Base-by-base conservation (phyloP, 2,113 vertebrate species). In the Pelvicachromis taeniatus region DNA sequence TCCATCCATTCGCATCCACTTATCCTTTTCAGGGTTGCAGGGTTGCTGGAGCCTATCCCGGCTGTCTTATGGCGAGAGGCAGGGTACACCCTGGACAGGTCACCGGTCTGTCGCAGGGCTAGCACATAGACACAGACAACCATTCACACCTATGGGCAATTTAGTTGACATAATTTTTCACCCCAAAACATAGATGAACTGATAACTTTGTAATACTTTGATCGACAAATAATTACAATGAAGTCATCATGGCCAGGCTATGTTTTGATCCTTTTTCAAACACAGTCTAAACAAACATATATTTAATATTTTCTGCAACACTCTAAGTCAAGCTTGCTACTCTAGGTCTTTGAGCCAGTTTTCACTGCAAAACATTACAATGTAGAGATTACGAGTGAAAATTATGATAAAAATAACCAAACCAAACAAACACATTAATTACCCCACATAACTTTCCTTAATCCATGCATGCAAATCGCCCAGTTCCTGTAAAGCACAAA, bases 391-490 rank as follows among this genome's bases (percentile, higher is more conserved):
- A 70, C 0, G 0, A 70, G 40, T 45, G 1, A 75, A 52, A 75
- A 50, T 33, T 0, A 50, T 31, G 26, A 17, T 50, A 31, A 0
- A 73, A 73, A 73, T 10, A 73, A 73, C 1, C 14, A 12, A 2
- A 12, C 23, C 14, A 73, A 73, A 11, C 14, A 70, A 73, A 73
- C 23, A 73, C 19, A 38, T 40, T 11, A 61, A 61, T 61, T 35
- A 61, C 31, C 9, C 31, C 17, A 38, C 65, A 70, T 70, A 45
- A 45, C 65, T 70, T 70, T 70, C 13, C 0, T 70, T 70, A 50
- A 75, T 50, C 16, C 6, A 1, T 31, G 42, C 6, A 50, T 19
- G n/a, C 42, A 29, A 31, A 26, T 31, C 0, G 0, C 14, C 23
- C 9, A 29, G 29, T 73, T 50, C 68, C 16, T 73, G 68, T 31